Base-by-base conservation (phyloP, 2,797 vertebrate species). In the Phoxinus dragarum region DNA sequence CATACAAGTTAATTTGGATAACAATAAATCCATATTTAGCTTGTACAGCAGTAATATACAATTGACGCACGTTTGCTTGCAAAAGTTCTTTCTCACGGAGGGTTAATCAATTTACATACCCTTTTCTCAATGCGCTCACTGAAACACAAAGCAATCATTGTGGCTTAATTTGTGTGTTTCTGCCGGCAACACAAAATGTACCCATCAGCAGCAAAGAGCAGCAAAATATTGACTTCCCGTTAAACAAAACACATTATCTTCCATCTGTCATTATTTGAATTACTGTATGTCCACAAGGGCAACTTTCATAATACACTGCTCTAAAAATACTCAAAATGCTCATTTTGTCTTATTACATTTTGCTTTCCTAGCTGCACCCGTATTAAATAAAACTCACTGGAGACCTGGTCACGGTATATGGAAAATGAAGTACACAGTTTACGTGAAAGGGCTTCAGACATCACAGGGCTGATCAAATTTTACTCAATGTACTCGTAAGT, bases 401-500 rank as follows among this genome's bases (percentile, higher is more conserved):
- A 79, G 66, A 79, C 47, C 64, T 59, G 66, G 74, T 79, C 75
- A 79, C 21, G 67, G 40, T 79, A 27, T 61, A 17, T 40, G 2
- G 56, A 59, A 14, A 54, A 4, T 6, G 16, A 72, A 71, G 67
- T 61, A 84, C 83, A 79, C 52, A 9, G 75, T 84, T 84, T 72
- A 79, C 40, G 31, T 79, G 49, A 84, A 79, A 72, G 9, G 67
- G 66, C 83, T 61, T 79, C 67, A 61, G 83, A 79, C 75, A 84
- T 71, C 66, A 78, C 82, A 47, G 31, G 34, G 66, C 75, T 71
- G 66, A 84, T 84, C 52, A 61, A 79, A 84, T 71, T 78, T 44
- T 69, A 69, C 73, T 84, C 64, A 5, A 6, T 77, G 36, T 69
- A 56, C 82, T 84, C 6, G 47, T 14, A 31, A 23, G 38, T 34